Conservation (phyloP, 2,888 invertebrate genomes). For the Drosophila kambysellisi region DNA sequence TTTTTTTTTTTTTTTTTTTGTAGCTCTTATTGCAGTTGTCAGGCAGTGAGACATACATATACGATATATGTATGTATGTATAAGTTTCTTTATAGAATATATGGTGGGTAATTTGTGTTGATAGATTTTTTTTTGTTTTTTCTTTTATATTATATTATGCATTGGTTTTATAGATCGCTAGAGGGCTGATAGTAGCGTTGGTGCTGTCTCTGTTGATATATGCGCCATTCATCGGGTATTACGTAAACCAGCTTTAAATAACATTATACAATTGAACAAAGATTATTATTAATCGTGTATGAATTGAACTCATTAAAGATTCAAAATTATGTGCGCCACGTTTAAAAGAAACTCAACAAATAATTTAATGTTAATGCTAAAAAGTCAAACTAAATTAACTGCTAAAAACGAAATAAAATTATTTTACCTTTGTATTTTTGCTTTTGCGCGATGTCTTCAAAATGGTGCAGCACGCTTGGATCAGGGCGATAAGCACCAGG, state of each 20-base stretch:
- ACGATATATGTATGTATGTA: neutral
- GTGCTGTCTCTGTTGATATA: conserved; percentile 85
- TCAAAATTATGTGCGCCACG: conserved; percentile 31
- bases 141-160: neutral
- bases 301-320: conserved; percentile 26
- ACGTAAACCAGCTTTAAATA: conserved; percentile 85
- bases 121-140: conserved; percentile 3
- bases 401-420: neutral
- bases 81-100: conserved; percentile 10
- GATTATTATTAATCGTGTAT: conserved; percentile 48
- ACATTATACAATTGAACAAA: conserved; percentile 65
- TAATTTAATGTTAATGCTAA: conserved; percentile 31
- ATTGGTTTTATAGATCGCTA: conserved; percentile 83
- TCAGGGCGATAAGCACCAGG: conserved; percentile 90
- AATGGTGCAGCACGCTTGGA: conserved; percentile 94
- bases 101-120: conserved; percentile 55
- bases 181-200: conserved; percentile 85
- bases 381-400: conserved; percentile 17
- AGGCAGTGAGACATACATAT: conserved; percentile 42
- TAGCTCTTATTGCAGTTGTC: conserved; percentile 37
- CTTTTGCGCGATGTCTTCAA: conserved; percentile 88
- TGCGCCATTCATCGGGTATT: conserved; percentile 85
- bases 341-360: conserved; percentile 31
- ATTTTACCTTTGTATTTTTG: conserved; percentile 89
- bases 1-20: conserved; percentile 13